Evolutionary conservation across 2,888 invertebrate species (phyloP), one percentile per base, ranked within the genome.

Genomic region (Ditylenchus weischeri): DNA sequence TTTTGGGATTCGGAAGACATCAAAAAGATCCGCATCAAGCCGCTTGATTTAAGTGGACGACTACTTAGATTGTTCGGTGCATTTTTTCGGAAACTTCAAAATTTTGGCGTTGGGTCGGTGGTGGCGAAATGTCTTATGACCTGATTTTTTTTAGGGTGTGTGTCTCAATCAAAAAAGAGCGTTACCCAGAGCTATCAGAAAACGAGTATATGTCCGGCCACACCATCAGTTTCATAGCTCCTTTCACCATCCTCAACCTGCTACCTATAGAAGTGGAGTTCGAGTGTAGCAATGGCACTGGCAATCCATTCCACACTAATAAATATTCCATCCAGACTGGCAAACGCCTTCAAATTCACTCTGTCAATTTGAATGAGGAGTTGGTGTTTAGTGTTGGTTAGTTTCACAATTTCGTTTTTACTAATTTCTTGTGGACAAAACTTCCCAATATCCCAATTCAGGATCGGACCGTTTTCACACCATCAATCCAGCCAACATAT

Each of bases 161-260:
- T 84, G 89, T 90, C 62, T 89, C 89, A 67, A 88, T 92, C 60
- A 87, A 88, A 67, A 88, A 90, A 21, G 80, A 80, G 64, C 72
- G 74, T 73, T 93, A 90, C 85, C 92, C 92, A 13, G 77, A 77
- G 64, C n/a, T 54, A 18, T 54, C 54, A 21, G 54, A 54, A n/a
- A 70, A 75, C 61, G 72, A 75, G 6, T 69, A 69, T 6, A 88
- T 91, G 71, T 91, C 93, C 7, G 94, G 91, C 0, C 95, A 96
- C 84, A 89, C 90, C 19, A 89, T 96, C 70, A 88, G 89, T 3
- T 86, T 98, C 58, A 86, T 91, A 75, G 90, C 94, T 36, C 91
- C 92, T 0, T 86, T 96, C 21, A 84, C 90, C 19, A 83, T 95
- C 5, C 89, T 89, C 73, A 96, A 95, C 87, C 87, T 95, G 69